These are phyloP conservation scores for Phymorhynchus buccinoides DNA, from an alignment of 1,140 invertebrate genomes.

Conservation along the genomic window DNA sequence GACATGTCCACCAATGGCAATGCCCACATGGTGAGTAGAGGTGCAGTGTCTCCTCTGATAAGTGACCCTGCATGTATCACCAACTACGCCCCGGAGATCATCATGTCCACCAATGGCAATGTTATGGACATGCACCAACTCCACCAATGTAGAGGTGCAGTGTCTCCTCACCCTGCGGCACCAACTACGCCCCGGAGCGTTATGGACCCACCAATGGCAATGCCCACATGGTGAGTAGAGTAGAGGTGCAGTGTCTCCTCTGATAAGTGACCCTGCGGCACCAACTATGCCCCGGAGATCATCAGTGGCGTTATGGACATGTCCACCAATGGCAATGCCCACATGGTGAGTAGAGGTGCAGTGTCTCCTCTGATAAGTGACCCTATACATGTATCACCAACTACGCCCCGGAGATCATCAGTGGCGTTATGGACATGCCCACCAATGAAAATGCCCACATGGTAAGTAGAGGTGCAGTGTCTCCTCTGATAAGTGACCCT, in stretches of 20 bases:
- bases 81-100: slow-evolving; percentile 51
- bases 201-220: slow-evolving; percentile 36
- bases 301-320: slow-evolving; percentile 40
- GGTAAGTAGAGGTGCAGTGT: slow-evolving; percentile 31
- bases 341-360: slow-evolving; percentile 32
- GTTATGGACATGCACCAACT: slow-evolving; percentile 44
- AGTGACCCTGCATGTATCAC: slow-evolving; percentile 40
- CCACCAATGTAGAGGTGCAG: slow-evolving; percentile 15
- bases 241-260: too few species aligned
- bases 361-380: slow-evolving; percentile 16
- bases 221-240: too few species aligned
- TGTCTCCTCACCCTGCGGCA: slow-evolving; percentile 39
- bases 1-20: slow-evolving; percentile 38
- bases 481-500: too few species aligned
- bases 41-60: neutral
- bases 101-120: too few species aligned
- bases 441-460: slow-evolving; percentile 37
- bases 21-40: slow-evolving; percentile 37
- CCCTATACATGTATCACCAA: too few species aligned
- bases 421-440: slow-evolving; percentile 39
- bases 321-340: slow-evolving; percentile 33
- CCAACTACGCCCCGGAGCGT: slow-evolving; percentile 51
- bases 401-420: slow-evolving; percentile 52
- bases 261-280: too few species aligned
- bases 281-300: slow-evolving; percentile 52